These are phyloP conservation scores for Brachypterus glaber DNA, from an alignment of 2,888 invertebrate genomes.

Conservation along the genomic window DNA sequence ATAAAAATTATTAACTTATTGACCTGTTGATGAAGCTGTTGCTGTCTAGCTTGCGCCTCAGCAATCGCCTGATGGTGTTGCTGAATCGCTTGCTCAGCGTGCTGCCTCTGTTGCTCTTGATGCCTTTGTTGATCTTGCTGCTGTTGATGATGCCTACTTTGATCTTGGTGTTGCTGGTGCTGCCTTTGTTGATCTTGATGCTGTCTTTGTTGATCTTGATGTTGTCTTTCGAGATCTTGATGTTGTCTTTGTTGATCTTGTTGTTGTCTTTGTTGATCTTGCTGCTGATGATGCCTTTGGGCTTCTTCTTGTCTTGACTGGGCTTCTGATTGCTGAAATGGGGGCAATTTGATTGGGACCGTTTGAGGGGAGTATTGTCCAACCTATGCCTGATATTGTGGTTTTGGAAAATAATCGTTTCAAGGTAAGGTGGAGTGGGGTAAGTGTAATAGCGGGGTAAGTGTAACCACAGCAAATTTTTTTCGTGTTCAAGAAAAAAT, in stretches of 20 bases:
- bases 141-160: conserved; percentile 37
- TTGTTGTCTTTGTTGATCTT: conserved; percentile 22
- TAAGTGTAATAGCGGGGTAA: no score
- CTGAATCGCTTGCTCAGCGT: conserved; percentile 31
- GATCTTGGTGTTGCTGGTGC: conserved; percentile 26
- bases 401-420: no score
- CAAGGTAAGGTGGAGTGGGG: no score
- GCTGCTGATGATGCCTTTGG: conserved; percentile 34
- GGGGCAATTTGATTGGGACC: conserved; percentile 5
- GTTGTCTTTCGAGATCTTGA: conserved; percentile 26
- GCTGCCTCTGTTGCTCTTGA: conserved; percentile 33
- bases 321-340: conserved; percentile 24
- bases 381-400: conserved; percentile 5
- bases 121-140: conserved; percentile 42
- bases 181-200: conserved; percentile 26
- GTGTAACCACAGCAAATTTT: no score
- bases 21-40: conserved; percentile 43
- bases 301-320: conserved; percentile 32
- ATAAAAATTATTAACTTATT: no score
- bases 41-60: conserved; percentile 41
- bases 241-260: conserved; percentile 25
- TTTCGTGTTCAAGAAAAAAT: no score
- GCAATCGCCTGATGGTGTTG: conserved; percentile 35
- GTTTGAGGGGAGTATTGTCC: not conserved
- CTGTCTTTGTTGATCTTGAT: conserved; percentile 29